Evolutionary conservation across 2,797 vertebrate genomes (phyloP), one percentile per base, ranked within the genome.

Genomic region (Enteromius paludinosus): DNA sequence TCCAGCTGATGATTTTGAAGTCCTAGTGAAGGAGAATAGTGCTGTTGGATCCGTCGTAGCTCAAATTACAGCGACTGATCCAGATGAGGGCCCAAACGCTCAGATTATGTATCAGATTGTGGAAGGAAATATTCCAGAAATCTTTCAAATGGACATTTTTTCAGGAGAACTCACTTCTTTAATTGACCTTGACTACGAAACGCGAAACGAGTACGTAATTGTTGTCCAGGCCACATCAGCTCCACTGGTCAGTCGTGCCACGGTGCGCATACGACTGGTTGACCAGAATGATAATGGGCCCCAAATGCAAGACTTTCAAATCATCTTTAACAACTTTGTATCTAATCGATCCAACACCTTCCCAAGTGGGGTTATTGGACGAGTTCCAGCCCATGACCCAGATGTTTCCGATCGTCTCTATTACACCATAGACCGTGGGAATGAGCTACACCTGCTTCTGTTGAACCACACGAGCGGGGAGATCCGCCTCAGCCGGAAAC

Each of bases 71-170:
- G 98, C 98, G 0, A 88, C 96, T 0, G 98, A 99, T 90, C 98
- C 98, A 0, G 98, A 99, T 12, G 98, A 99, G 83, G 98, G 98
- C 0, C 91, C 96, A 68, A 97, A 99, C 2, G 98, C 98, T 69
- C 98, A 99, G 86, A 97, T 99, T 80, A 99, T 99, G 97, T 99
- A 99, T 86, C 98, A 99, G 86, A 99, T 99, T 1, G 98, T 99
- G 75, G 98, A 99, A 89, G 98, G 98, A 23, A 99, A 99, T 90
- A 98, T 99, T 87, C 98, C 98, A 0, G 98, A 99, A 91, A 97
- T 99, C 87, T 99, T 99, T 88, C 98, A 99, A 90, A 97, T 99
- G 98, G 98, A 99, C 90, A 99, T 99, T 84, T 99, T 99, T 91
- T 99, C 98, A 18, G 98, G 98, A 66, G 98, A 99, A 88, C 96